These are phyloP conservation scores for Drosophila takahashii DNA, from an alignment of 1,140 invertebrate species.

Conservation along the genomic window DNA sequence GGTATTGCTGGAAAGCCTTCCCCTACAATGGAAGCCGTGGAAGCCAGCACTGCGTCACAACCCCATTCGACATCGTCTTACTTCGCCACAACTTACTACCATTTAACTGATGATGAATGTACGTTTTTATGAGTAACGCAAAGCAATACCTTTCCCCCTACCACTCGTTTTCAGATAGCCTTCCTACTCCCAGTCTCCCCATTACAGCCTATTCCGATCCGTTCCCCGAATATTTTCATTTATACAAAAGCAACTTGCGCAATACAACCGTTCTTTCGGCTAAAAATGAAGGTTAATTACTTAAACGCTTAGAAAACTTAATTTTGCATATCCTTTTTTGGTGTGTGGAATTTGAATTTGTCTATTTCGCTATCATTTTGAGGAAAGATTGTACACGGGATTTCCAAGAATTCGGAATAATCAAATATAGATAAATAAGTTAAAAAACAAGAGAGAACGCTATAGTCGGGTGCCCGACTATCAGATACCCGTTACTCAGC, in stretches of 20 bases:
- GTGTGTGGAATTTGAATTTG: too few species aligned
- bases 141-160: neutral
- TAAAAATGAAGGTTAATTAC: too few species aligned
- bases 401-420: too few species aligned
- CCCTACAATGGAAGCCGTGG: slow-evolving; percentile 61
- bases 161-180: neutral
- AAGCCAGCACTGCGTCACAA: slow-evolving; percentile 59
- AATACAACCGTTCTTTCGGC: neutral
- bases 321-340: too few species aligned
- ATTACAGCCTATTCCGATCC: neutral
- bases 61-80: slow-evolving; percentile 77
- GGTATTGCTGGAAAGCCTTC: slow-evolving; percentile 60
- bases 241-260: neutral
- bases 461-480: too few species aligned
- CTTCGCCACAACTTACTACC: slow-evolving; percentile 82
- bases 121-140: slow-evolving; percentile 40
- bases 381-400: too few species aligned
- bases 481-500: too few species aligned
- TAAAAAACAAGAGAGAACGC: too few species aligned
- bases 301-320: too few species aligned
- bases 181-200: neutral
- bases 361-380: too few species aligned
- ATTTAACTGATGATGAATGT: slow-evolving; percentile 84
- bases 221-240: neutral
- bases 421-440: too few species aligned